Conservation (phyloP, 2,113 vertebrate genomes). For the Gopherus evgoodei region DNA sequence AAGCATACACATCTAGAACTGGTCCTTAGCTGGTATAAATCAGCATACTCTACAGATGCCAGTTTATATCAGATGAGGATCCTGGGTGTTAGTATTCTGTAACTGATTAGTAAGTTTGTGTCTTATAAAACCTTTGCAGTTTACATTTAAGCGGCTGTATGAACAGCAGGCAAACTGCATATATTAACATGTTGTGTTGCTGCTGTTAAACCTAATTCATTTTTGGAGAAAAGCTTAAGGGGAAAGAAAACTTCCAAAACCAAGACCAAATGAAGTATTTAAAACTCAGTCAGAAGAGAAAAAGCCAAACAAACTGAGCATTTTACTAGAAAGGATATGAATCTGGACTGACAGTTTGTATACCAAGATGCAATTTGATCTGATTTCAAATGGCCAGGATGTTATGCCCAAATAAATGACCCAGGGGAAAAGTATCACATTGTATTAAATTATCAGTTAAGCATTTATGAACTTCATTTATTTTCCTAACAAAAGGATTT, state of each 20-base stretch:
- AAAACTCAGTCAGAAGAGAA: conserved; percentile 43
- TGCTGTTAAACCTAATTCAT: conserved; percentile 29
- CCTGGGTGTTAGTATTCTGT: neutral
- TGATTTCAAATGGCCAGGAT: conserved; percentile 49
- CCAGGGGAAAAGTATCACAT: neutral
- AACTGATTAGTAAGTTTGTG: neutral
- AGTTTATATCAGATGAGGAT: neutral
- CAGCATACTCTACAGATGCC: neutral
- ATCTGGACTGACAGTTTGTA: conserved; percentile 61
- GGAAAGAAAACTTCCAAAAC: conserved; percentile 48
- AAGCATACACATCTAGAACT: neutral
- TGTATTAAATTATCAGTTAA: neutral
- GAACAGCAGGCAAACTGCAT: conserved; percentile 57
- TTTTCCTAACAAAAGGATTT: conserved; percentile 14
- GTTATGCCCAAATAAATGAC: neutral
- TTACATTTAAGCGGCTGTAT: neutral
- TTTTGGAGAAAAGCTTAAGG: conserved; percentile 27
- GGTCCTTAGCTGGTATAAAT: neutral
- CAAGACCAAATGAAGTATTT: conserved; percentile 48
- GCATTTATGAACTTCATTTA: neutral
- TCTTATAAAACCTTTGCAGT: conserved; percentile 13
- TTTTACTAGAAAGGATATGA: conserved; percentile 56
- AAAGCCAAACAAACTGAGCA: conserved; percentile 46
- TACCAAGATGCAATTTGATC: conserved; percentile 36
- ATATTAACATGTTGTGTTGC: conserved; percentile 19